Evolutionary conservation across 2,113 vertebrate species (phyloP), one percentile per base, ranked within the genome.

Genomic region (Podilymbus podiceps): DNA sequence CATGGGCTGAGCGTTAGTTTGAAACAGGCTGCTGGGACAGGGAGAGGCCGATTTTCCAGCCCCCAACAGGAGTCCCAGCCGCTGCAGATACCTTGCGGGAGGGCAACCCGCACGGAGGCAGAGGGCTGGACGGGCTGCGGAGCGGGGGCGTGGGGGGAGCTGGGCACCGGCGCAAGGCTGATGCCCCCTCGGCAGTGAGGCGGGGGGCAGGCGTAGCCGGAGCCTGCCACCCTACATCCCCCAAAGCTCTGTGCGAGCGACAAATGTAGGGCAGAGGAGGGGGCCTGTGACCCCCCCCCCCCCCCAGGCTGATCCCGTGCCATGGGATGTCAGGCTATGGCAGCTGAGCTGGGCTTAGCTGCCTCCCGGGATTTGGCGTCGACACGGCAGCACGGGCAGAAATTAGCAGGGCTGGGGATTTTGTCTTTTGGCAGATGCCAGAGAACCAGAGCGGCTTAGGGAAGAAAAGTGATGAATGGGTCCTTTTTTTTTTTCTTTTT

Each of bases 231-330:
- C 13, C n/a, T 24, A 13, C 21, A 58, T 28, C 80, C 55, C 80
- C 22, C 40, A 78, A 63, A 3, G n/a, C 64, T 74, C 42, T 55
- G 62, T 71, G 47, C 42, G 55, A 72, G 44, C 4, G 81, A 82
- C 77, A 95, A 78, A 96, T 56, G 85, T 93, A 93, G 95, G 92
- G 66, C 88, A 85, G 25, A 59, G 81, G 69, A 78, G 47, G 47
- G 15, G 64, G 85, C 2, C 27, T 64, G 50, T 0, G 2, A 55
- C 12, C 3, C 28, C 16, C 11, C 0, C 20, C 2, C 28, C 6
- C 28, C 1, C n/a, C n/a, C n/a, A 6, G 46, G 77, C n/a, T 59
- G 73, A 93, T 94, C 64, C 89, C 23, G 42, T 67, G 84, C 92
- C 47, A 12, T 42, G 46, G 64, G 96, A 66, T 77, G 55, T 69